Base-by-base conservation (phyloP, 2,113 vertebrate species). In the Antechinus flavipes region DNA sequence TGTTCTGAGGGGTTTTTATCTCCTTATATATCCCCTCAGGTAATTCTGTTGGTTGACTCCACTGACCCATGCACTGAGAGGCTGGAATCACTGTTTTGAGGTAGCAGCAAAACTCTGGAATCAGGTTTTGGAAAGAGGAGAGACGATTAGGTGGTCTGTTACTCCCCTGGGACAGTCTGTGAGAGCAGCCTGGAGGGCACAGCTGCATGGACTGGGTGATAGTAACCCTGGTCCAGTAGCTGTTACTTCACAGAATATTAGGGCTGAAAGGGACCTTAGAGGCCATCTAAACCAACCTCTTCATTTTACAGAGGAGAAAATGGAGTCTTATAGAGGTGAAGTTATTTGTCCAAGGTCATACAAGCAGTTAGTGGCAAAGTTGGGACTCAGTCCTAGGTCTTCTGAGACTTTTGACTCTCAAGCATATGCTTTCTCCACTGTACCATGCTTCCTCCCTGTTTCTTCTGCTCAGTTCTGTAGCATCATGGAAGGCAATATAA, bases 11-110 rank as follows among this genome's bases (percentile, higher is more conserved):
- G n/a, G 68, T 84, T 23, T 84, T 23, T 84, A n/a, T 42, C n/a
- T 93, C 91, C 91, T 90, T 92, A 68, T 94, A 90, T 94, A 46
- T 61, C 68, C 93, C 56, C 27, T 96, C 50, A 90, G 92, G 54
- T 94, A 91, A 52, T 92, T 14, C 94, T 35, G 54, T 91, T 58
- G 8, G 42, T 55, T 42, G 52, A 25, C 54, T 55, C 93, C 90
- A 91, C 7, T 0, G 2, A 54, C 90, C 54, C 52, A 47, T 49
- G 56, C 24, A 11, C 91, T 54, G 42, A 97, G 91, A 89, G 54
- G 35, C 90, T 93, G 56, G 92, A 90, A 46, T 53, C 68, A 58
- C 90, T 95, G 54, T 46, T 55, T 12, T 89, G 92, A 92, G 30
- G 89, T 89, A 76, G 53, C 35, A 8, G 89, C 95, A 54, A 24